Evolutionary conservation across 2,888 invertebrate genomes (phyloP).

Genomic region (Pinctada fucata): DNA sequence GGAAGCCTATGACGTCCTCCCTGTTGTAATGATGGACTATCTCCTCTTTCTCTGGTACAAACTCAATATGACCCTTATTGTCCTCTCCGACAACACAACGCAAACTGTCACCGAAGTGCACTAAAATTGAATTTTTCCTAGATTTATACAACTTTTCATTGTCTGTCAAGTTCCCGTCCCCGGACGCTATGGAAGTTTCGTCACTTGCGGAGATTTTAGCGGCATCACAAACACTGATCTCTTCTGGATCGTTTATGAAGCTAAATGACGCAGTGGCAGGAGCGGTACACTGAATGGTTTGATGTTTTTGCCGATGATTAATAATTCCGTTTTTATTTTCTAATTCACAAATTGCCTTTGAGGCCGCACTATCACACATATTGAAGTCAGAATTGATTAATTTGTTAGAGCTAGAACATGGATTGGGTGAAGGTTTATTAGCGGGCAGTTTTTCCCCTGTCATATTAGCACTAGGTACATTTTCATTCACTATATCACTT

Average conservation of each 20-base stretch:
- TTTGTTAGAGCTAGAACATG: neutral
- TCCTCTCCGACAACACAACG: neutral
- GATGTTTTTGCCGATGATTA: neutral
- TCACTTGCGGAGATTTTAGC: constrained; percentile 26
- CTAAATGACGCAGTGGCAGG: neutral
- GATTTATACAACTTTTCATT: too few relatives aligned
- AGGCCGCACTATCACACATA: neutral
- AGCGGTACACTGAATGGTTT: neutral
- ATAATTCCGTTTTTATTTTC: constrained; percentile 25
- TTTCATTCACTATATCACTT: neutral
- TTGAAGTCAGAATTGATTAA: neutral
- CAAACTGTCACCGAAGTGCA: constrained; percentile 52
- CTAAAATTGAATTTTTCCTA: constrained; percentile 32
- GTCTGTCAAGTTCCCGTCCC: neutral
- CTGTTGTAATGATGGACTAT: constrained; percentile 49
- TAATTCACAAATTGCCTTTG: constrained; percentile 10
- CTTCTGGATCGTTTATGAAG: neutral
- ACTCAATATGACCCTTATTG: constrained; percentile 46
- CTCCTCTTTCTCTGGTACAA: constrained; percentile 40
- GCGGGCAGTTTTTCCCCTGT: neutral
- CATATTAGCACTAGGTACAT: neutral
- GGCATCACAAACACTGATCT: neutral
- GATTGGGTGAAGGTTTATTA: neutral
- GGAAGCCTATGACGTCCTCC: constrained; percentile 51
- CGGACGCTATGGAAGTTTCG: constrained; percentile 4